These are phyloP conservation scores for Myripristis murdjan DNA, from an alignment of 2,797 vertebrate genomes.

Conservation along the genomic window DNA sequence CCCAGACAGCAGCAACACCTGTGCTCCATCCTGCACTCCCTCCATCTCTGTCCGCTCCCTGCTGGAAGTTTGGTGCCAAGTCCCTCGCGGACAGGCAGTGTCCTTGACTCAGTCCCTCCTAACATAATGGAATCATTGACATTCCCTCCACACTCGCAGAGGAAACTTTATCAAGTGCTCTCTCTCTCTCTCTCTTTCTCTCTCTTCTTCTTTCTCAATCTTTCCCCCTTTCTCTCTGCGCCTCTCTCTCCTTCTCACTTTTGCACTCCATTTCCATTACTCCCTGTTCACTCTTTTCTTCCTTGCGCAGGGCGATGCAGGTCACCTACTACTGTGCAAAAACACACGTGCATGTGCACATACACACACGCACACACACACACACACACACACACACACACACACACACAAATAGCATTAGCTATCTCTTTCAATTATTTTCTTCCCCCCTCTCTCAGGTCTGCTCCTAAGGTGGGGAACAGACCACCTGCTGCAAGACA, in stretches of 20 bases:
- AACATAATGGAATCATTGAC: constrained; percentile 55
- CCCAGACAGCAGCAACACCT: too few species aligned
- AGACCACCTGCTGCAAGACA: constrained; percentile 33
- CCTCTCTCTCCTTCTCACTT: constrained; percentile 16
- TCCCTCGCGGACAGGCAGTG: constrained; percentile 35
- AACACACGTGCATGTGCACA: not conserved
- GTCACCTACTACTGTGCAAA: not conserved
- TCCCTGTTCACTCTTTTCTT: constrained; percentile 20
- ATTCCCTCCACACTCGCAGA: constrained; percentile 64
- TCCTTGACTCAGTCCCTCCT: constrained; percentile 55
- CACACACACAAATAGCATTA: constrained; percentile 9
- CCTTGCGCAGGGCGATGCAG: not conserved
- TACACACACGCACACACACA: not conserved
- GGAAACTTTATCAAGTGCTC: constrained; percentile 70
- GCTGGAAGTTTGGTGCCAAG: constrained; percentile 32
- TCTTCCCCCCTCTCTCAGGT: not conserved
- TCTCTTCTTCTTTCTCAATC: constrained; percentile 26
- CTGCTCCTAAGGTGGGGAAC: constrained; percentile 1
- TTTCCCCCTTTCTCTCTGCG: constrained; percentile 32
- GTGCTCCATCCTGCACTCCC: constrained; percentile 6
- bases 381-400: not conserved
- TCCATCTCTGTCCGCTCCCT: not conserved
- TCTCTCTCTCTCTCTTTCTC: constrained; percentile 26
- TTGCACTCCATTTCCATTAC: constrained; percentile 33
- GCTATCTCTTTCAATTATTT: constrained; percentile 29